These are phyloP conservation scores for Lanius ludovicianus DNA, from an alignment of 2,113 vertebrate genomes.

Conservation along the genomic window DNA sequence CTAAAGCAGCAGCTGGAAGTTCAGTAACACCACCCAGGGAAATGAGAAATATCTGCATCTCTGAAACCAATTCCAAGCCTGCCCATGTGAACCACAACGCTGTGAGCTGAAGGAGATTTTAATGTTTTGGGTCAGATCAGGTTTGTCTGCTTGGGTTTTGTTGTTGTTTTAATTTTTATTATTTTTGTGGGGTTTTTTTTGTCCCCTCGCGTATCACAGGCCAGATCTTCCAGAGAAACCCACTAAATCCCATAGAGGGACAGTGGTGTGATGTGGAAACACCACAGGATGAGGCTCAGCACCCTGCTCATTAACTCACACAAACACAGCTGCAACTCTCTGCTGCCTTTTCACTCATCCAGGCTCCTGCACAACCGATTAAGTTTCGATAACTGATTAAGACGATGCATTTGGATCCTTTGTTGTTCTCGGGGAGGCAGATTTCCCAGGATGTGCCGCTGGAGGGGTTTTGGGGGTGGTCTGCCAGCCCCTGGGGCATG, in stretches of 20 bases:
- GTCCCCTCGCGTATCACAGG: neutral
- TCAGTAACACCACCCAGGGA: neutral
- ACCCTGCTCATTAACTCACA: neutral
- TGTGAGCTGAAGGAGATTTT: neutral
- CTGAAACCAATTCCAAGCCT: neutral
- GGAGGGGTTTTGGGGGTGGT: neutral
- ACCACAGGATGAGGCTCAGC: neutral
- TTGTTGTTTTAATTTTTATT: neutral
- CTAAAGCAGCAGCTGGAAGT: neutral
- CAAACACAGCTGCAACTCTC: neutral
- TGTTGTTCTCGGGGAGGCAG: neutral
- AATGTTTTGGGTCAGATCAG: neutral
- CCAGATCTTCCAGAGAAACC: neutral
- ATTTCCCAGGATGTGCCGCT: neutral
- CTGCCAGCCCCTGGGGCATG: fast-evolving
- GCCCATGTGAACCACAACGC: fast-evolving
- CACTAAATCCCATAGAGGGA: fast-evolving
- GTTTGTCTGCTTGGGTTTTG: neutral
- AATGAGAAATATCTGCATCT: neutral
- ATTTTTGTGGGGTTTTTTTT: neutral
- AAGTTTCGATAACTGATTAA: neutral
- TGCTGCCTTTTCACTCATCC: neutral
- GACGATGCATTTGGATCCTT: neutral
- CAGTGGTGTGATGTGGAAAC: neutral
- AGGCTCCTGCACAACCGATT: neutral